A percentile compares a stretch with the other conserved stretches of the same genome.
Evolutionary conservation across 2,113 vertebrate species (phyloP).

Genomic region (Xenopus laevis): DNA sequence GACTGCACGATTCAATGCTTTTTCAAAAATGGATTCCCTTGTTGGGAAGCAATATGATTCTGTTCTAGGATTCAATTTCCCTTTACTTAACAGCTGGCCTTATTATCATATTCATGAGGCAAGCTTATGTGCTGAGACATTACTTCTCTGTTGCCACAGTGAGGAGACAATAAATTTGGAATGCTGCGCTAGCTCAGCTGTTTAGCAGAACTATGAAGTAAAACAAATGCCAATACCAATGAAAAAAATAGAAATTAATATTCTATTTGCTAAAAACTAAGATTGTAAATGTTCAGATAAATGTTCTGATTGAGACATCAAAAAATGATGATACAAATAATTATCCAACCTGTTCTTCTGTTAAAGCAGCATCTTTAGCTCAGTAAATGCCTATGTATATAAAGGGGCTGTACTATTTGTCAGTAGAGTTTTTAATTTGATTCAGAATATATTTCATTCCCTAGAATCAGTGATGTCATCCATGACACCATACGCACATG

Average conservation of each 20-base stretch:
- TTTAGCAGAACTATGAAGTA: constrained; percentile 8
- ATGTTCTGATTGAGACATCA: background rate
- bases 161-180: constrained; percentile 20
- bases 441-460: too few relatives aligned
- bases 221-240: background rate
- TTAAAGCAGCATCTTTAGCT: too few relatives aligned
- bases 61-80: constrained; percentile 25
- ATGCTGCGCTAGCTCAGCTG: constrained; percentile 28
- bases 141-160: constrained; percentile 16
- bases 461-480: too few relatives aligned
- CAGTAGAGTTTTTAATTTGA: too few relatives aligned
- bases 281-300: background rate
- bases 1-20: constrained; percentile 1
- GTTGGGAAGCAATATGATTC: constrained; percentile 14
- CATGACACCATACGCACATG: too few relatives aligned
- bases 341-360: too few relatives aligned
- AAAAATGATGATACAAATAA: too few relatives aligned
- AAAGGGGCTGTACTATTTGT: too few relatives aligned
- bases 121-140: constrained; percentile 37
- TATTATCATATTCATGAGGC: constrained; percentile 35
- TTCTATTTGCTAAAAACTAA: background rate
- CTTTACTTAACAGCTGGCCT: constrained; percentile 33
- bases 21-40: background rate
- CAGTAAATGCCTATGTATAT: too few relatives aligned
- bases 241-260: background rate